Conservation (phyloP, 2,797 vertebrate species). For the Peromyscus aztecus region DNA sequence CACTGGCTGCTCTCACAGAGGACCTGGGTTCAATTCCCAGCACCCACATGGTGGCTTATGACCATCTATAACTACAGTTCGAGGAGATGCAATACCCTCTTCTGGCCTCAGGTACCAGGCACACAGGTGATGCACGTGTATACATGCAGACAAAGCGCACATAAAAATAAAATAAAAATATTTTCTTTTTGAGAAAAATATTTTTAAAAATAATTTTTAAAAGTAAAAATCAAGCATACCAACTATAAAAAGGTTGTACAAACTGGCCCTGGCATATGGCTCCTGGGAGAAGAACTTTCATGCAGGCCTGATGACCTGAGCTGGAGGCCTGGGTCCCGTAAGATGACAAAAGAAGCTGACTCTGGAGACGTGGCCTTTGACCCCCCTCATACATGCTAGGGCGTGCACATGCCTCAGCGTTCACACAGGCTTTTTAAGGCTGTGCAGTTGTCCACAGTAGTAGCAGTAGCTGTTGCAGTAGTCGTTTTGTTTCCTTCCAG, state of each 20-base stretch:
- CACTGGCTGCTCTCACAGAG: neutral
- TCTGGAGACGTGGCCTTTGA: neutral
- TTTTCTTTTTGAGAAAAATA: neutral
- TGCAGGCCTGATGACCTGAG: neutral
- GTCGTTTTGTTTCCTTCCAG: slow-evolving; percentile 41
- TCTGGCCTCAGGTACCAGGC: neutral
- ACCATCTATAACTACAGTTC: neutral
- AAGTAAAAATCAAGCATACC: neutral
- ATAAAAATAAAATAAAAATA: neutral
- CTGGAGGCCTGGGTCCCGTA: neutral
- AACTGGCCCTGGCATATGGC: neutral
- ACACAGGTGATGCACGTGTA: neutral
- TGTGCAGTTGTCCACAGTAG: neutral
- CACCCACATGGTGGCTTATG: neutral
- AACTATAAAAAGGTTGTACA: neutral
- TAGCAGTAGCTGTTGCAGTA: neutral
- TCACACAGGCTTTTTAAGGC: neutral
- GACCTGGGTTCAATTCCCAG: neutral
- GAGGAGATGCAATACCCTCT: neutral
- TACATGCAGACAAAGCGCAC: neutral
- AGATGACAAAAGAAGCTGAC: neutral
- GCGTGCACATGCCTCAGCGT: too few species aligned
- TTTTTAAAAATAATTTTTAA: neutral
- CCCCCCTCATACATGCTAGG: neutral
- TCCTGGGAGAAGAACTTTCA: neutral